Percentiles rank a stretch among this genome's conserved stretches.
Evolutionary conservation across 2,113 vertebrate genomes (phyloP).

Genomic region (Rousettus leschenaultii): DNA sequence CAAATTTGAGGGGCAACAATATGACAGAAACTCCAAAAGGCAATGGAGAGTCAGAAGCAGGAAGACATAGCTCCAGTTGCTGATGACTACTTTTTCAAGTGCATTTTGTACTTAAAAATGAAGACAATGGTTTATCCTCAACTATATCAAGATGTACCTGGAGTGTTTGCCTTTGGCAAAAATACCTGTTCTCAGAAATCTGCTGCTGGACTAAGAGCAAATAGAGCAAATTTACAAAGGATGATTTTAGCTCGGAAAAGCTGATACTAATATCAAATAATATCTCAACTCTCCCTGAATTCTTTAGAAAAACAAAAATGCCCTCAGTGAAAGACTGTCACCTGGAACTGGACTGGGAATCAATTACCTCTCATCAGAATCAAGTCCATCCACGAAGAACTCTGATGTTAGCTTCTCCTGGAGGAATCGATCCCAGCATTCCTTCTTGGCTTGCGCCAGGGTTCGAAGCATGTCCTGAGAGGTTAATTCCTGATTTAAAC

Average conservation of each 20-base stretch:
- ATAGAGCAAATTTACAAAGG: neutral
- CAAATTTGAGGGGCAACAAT: neutral
- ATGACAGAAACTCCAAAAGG: neutral
- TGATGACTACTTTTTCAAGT: constrained; percentile 15
- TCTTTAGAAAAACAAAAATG: constrained; percentile 19
- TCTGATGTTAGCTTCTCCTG: constrained; percentile 93
- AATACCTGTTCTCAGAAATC: constrained; percentile 3
- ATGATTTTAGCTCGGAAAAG: constrained; percentile 22
- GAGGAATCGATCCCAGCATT: constrained; percentile 97
- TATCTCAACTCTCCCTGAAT: neutral
- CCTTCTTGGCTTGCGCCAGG: constrained; percentile 95
- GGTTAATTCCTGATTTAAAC: constrained; percentile 92
- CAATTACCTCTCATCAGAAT: constrained; percentile 91
- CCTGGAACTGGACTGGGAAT: neutral
- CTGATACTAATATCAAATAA: neutral
- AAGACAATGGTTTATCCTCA: neutral
- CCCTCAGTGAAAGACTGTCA: neutral
- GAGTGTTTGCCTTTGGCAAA: neutral
- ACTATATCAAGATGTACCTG: neutral
- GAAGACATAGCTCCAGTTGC: neutral
- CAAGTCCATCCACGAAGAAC: constrained; percentile 87
- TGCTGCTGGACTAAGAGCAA: neutral
- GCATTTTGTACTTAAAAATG: neutral
- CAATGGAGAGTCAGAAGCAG: neutral
- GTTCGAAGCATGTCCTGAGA: constrained; percentile 96